Percentiles rank a stretch among this genome's conserved stretches.
These are phyloP conservation scores for Cotesia chilonis DNA, from an alignment of 1,140 invertebrate genomes.

Conservation along the genomic window DNA sequence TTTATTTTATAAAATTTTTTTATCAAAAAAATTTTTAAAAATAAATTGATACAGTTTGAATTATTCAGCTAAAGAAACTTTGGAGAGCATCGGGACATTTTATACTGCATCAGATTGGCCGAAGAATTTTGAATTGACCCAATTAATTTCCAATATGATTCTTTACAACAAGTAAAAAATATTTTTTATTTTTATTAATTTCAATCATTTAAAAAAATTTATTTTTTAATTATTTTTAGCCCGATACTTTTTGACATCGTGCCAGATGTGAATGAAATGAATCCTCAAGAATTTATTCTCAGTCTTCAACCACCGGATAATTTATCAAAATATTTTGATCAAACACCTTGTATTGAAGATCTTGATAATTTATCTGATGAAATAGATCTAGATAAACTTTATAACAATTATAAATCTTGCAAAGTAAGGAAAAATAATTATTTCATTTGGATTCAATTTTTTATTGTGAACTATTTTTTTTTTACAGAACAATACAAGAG, in stretches of 20 bases:
- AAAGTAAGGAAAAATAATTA: conserved; percentile 34
- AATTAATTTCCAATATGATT: conserved; percentile 41
- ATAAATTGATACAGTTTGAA: conserved; percentile 9
- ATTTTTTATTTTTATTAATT: not conserved
- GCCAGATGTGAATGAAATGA: conserved; percentile 45
- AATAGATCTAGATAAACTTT: conserved; percentile 42
- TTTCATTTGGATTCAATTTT: conserved; percentile 10
- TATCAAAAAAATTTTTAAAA: not conserved
- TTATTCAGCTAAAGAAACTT: conserved; percentile 35
- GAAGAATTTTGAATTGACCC: conserved; percentile 37
- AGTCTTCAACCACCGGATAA: conserved; percentile 42
- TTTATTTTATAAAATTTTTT: not conserved
- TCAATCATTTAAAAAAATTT: not conserved
- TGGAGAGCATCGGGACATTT: conserved; percentile 42
- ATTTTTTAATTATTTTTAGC: conserved; percentile 37
- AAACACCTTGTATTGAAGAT: conserved; percentile 37
- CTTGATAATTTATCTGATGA: conserved; percentile 14
- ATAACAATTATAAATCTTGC: conserved; percentile 43
- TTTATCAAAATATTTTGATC: conserved; percentile 31
- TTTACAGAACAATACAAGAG: conserved; percentile 37
- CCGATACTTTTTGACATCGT: conserved; percentile 49
- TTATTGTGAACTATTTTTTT: conserved; percentile 1
- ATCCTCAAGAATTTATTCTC: conserved; percentile 39
- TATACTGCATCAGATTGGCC: conserved; percentile 26
- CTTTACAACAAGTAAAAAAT: conserved; percentile 32